Conservation (phyloP, 2,888 invertebrate genomes). For the Noctuana brunneofusca region DNA sequence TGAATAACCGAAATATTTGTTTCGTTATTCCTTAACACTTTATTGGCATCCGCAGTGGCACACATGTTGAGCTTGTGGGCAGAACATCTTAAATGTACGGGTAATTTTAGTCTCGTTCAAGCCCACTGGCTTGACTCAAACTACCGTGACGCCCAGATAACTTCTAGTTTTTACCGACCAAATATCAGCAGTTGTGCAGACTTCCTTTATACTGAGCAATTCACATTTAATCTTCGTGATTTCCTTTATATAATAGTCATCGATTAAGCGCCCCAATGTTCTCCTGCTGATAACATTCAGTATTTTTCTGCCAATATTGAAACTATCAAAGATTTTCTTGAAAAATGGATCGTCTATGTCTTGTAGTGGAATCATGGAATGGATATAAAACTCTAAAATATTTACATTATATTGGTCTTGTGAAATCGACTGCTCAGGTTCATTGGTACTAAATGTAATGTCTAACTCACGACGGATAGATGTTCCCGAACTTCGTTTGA, state of each 20-base stretch:
- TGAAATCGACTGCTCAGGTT: not conserved
- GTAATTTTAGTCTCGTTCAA: too few species aligned
- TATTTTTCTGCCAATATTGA: conserved; percentile 20
- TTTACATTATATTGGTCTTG: conserved; percentile 32
- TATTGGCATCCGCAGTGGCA: conserved; percentile 39
- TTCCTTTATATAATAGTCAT: conserved; percentile 8
- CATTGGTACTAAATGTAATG: not conserved
- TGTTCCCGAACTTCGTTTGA: not conserved
- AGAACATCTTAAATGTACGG: conserved; percentile 38
- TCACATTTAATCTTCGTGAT: conserved; percentile 8
- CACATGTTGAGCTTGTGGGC: conserved; percentile 39
- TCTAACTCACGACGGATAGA: not conserved
- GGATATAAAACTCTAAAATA: conserved; percentile 30
- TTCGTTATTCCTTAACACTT: conserved; percentile 36
- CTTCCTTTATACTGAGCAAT: not conserved
- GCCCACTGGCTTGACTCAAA: too few species aligned
- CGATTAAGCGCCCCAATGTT: not conserved
- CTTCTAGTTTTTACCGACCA: conserved; percentile 2
- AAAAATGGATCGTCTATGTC: conserved; percentile 33
- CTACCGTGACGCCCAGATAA: conserved; percentile 2
- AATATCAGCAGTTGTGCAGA: conserved; percentile 9
- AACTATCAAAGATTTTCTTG: conserved; percentile 31
- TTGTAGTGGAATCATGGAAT: conserved; percentile 35
- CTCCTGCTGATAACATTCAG: not conserved
- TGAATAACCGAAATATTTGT: conserved; percentile 37